These are phyloP conservation scores for Amorpha juglandis DNA, from an alignment of 2,888 invertebrate genomes.

Conservation along the genomic window DNA sequence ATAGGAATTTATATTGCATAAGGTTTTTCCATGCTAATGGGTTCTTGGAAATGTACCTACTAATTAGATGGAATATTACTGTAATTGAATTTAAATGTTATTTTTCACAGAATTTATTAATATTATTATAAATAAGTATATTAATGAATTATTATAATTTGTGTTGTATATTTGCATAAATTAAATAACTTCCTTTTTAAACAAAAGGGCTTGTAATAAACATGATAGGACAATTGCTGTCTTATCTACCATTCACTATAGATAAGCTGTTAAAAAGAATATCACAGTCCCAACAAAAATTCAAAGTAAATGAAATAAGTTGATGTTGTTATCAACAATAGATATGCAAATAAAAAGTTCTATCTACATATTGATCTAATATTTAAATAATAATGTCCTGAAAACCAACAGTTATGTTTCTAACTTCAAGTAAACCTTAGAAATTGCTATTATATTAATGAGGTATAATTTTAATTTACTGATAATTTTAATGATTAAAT, in stretches of 20 bases:
- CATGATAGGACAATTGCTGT: neutral
- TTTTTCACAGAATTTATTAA: neutral
- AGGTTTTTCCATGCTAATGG: constrained; percentile 5
- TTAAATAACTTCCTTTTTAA: neutral
- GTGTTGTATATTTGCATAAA: too few relatives aligned
- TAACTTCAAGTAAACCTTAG: too few relatives aligned
- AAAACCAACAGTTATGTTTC: neutral
- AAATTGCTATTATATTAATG: too few relatives aligned
- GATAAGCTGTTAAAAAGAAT: constrained; percentile 3
- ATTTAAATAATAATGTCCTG: neutral
- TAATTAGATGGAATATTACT: constrained; percentile 5
- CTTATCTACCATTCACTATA: constrained; percentile 7
- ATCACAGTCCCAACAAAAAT: constrained; percentile 4
- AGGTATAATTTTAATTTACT: too few relatives aligned
- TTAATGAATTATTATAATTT: neutral
- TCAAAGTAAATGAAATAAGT: neutral
- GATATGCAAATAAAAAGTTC: neutral
- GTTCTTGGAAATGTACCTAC: neutral
- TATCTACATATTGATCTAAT: neutral
- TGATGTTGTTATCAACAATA: neutral
- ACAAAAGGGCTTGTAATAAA: neutral
- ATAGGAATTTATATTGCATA: constrained; percentile 9
- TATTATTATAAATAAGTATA: neutral
- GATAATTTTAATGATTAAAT: too few relatives aligned
- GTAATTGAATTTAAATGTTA: neutral